These are phyloP conservation scores for Bombus superbus DNA, from an alignment of 1,140 invertebrate species.

Conservation along the genomic window DNA sequence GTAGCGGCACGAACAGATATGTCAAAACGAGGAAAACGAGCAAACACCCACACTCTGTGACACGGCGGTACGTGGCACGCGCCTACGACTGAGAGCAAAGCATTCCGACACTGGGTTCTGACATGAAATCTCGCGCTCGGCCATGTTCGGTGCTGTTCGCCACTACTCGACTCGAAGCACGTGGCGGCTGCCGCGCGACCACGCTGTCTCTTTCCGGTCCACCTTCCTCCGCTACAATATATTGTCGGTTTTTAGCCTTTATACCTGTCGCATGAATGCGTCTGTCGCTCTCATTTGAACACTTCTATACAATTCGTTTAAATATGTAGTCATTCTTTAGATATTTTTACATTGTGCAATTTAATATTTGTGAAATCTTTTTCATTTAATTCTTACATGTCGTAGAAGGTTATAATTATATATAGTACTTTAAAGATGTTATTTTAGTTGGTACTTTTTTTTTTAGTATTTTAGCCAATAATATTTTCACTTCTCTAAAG, in stretches of 20 bases:
- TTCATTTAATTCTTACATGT: too few relatives aligned
- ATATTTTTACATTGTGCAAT: too few relatives aligned
- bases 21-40: background rate
- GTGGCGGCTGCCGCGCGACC: slow-evolving; percentile 67
- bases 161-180: slow-evolving; percentile 72
- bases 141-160: slow-evolving; percentile 68
- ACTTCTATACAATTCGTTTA: background rate
- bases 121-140: slow-evolving; percentile 74
- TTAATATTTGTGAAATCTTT: too few relatives aligned
- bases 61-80: slow-evolving; percentile 69
- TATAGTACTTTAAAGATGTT: too few relatives aligned
- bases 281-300: background rate
- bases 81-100: slow-evolving; percentile 75
- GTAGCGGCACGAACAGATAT: background rate
- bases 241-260: background rate
- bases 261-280: too few relatives aligned
- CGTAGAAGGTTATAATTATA: too few relatives aligned
- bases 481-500: too few relatives aligned
- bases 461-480: too few relatives aligned
- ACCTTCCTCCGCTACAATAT: background rate
- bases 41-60: background rate
- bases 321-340: too few relatives aligned
- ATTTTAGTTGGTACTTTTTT: too few relatives aligned
- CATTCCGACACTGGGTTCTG: slow-evolving; percentile 76
- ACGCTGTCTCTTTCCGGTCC: slow-evolving; percentile 30